Evolutionary conservation across 2,888 invertebrate species (phyloP), one percentile per base, ranked within the genome.

Genomic region (Dasysyrphus tricinctus): DNA sequence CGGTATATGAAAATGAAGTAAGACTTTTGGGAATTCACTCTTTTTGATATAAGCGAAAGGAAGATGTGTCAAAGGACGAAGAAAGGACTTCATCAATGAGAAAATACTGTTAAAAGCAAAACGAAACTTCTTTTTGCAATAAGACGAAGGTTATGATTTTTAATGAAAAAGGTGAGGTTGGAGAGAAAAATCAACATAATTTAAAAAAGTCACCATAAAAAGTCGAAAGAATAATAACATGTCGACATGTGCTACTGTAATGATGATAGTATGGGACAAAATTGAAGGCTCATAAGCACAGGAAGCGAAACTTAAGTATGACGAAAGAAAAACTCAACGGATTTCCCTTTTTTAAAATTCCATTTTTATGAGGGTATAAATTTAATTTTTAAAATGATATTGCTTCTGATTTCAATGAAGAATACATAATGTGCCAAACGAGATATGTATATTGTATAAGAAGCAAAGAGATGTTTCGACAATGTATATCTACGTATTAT

Each of bases 101-200:
- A 32, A 61, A 61, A 61, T 61, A 39, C 16, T 57, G n/a, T 0
- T 4, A 44, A n/a, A 7, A 24, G 19, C 24, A 61, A 29, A 47
- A 49, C 5, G 8, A 24, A 61, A 61, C 32, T 16, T 11, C 3
- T 29, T 59, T 29, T 24, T 12, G 5, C 9, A 29, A 32, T 34
- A 42, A 32, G 34, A 67, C 8, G 19, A 49, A 67, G 16, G 67
- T 67, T 63, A 32, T 47, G 63, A 67, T 49, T 49, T n/a, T 49
- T 67, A 49, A 67, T 67, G 49, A 67, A 49, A 67, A 54, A 67
- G 67, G 47, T 67, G 34, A 67, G 16, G 42, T 49, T 67, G 67
- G 37, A 67, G 19, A 67, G 49, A 49, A 67, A 67, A 67, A 67
- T 67, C 67, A 67, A 67, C 67, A 49, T 67, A 67, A 67, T 67